Conservation (phyloP, 2,888 invertebrate genomes). For the Coenonympha glycerion region DNA sequence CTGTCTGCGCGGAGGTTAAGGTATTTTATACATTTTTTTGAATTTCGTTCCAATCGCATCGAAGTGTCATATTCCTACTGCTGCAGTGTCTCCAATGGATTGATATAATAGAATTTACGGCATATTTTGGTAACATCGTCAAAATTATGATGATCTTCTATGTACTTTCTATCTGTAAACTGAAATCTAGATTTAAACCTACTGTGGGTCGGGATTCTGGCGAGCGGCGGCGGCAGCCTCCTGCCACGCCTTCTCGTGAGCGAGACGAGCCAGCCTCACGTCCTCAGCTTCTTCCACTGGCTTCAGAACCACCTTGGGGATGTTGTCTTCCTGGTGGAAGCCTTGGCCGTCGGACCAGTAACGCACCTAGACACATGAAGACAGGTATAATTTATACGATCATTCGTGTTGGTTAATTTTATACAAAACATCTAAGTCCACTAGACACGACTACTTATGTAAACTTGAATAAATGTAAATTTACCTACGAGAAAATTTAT, state of each 20-base stretch:
- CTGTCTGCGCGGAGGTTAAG: no score
- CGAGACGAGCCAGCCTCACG: conserved; percentile 81
- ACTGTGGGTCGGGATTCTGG: conserved; percentile 39
- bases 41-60: no score
- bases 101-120: no score
- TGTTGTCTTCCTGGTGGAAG: conserved; percentile 86
- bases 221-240: conserved; percentile 75
- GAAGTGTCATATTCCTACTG: no score
- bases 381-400: not conserved
- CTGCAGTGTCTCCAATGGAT: no score
- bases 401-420: no score
- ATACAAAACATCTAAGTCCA: no score
- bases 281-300: conserved; percentile 82
- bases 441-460: no score
- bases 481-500: no score
- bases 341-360: conserved; percentile 85
- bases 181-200: conserved; percentile 16
- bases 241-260: conserved; percentile 81
- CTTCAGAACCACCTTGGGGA: conserved; percentile 78
- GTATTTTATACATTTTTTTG: no score
- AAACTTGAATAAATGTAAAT: no score
- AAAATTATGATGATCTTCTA: not conserved
- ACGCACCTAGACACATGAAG: conserved; percentile 62
- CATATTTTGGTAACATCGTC: no score
- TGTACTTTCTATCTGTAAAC: not conserved